Evolutionary conservation across 1,140 invertebrate genomes (phyloP), one percentile per base, ranked within the genome.

Genomic region (Drosophila pectinifera): DNA sequence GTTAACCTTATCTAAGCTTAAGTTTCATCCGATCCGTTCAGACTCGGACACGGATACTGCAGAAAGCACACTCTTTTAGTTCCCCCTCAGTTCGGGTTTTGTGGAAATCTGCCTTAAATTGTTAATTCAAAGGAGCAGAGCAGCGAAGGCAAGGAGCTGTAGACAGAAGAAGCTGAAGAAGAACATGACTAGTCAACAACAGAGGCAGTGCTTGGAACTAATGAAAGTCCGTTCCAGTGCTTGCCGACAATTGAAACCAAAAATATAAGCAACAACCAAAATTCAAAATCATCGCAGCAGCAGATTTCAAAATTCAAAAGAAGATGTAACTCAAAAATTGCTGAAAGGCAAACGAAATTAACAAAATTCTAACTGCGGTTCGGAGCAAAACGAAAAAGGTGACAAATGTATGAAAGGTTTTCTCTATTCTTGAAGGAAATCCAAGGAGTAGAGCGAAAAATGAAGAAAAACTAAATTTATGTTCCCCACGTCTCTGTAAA

Each of bases 41-140:
- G 56, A 79, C 73, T 79, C 63, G 70, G 72, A 46, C 67, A 69
- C 48, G 53, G 76, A 67, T 54, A 53, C 28, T 69, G 54, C 73
- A 55, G 57, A 88, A 72, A 76, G 31, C 69, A 58, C 73, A 13
- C 13, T n/a, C 14, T 53, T 79, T 79, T 79, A 75, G 11, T 59
- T 70, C 63, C 56, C 36, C 54, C 45, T 73, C 43, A 80, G 93
- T 94, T 94, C 93, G 94, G 93, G 94, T 93, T 93, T 91, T 91
- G 91, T 93, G 93, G 93, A 94, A 94, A 94, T 94, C 94, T 94
- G 94, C 94, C 94, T 94, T 94, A 93, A 93, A 94, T 94, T 94
- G 93, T 73, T 74, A 39, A 75, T 56, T 45, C 48, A 41, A 53
- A 53, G 39, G 42, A 26, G 61, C 61, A 63, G 38, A 57, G 5